Base-by-base conservation (phyloP, 37 sponge, comb jelly and placozoan genomes). In the Spongia lamella region DNA sequence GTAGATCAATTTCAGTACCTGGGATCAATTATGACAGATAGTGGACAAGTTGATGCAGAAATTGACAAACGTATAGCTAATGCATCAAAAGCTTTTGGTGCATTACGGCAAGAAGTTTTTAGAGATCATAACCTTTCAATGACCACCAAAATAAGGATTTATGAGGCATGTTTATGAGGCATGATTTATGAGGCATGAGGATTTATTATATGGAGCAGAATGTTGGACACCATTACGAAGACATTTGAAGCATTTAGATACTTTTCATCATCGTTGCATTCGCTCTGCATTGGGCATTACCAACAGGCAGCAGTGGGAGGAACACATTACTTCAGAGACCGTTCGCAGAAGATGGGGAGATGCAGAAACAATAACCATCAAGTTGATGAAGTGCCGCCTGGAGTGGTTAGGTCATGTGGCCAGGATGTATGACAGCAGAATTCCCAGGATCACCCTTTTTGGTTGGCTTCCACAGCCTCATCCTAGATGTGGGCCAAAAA, bases 361-460 rank as follows among this genome's bases (percentile, higher is more conserved):
- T n/a, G n/a, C n/a, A 57, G 59, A 50, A 31, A 53, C 40, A 22
- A 13, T 38, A 21, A 39, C 69, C 7, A 49, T n/a, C 20, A 68
- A 68, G 21, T 27, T 68, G 69, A 68, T 56, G 22, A 51, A 72
- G 38, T 11, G 34, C 13, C 25, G 54, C 11, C 37, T 61, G 49
- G 76, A 75, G 52, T 75, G 76, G 76, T 51, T 75, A 51, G 63
- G 63, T 7, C 76, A 75, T 21, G 13, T 72, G 3, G 72, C 72
- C 33, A 52, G 72, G 24, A 72, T 72, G 56, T 56, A 55, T 30
- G 57, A 54, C 36, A 30, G 53, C 34, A 22, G 69, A 51, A 17
- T 56, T 22, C 22, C 43, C 38, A 38, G 22, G 62, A 14, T 17
- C 7, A 61, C 30, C 35, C 13, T 20, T 19, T 36, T 75, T 31